Evolutionary conservation across 2,113 vertebrate species (phyloP).

Genomic region (Trichomycterus rosablanca): DNA sequence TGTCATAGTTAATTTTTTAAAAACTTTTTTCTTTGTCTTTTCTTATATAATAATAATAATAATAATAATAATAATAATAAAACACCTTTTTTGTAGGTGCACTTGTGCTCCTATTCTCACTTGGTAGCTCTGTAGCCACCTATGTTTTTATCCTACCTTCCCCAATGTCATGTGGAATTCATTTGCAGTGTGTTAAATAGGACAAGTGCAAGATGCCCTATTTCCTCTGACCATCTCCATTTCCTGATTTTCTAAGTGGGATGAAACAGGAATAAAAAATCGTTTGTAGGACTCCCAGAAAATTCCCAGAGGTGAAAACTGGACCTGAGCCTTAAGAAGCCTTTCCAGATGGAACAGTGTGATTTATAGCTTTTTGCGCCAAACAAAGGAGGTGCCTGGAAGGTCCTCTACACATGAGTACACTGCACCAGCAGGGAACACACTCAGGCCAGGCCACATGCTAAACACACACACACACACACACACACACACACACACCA

Average conservation of each 20-base stretch:
- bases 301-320: slow-evolving; percentile 53
- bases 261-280: slow-evolving; percentile 51
- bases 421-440: slow-evolving; percentile 61
- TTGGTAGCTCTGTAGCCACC: too few relatives aligned
- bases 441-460: slow-evolving; percentile 8
- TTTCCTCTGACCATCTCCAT: slow-evolving; percentile 58
- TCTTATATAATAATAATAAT: too few relatives aligned
- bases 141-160: not conserved
- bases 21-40: too few relatives aligned
- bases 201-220: slow-evolving; percentile 61
- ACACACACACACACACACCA: slow-evolving; percentile 15
- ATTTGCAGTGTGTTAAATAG: slow-evolving; percentile 53
- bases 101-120: too few relatives aligned
- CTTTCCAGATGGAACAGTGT: slow-evolving; percentile 54
- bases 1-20: too few relatives aligned
- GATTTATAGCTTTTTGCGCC: slow-evolving; percentile 67
- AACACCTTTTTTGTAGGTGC: slow-evolving; percentile 1
- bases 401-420: slow-evolving; percentile 59
- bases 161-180: slow-evolving; percentile 2
- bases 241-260: slow-evolving; percentile 46
- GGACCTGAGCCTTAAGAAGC: slow-evolving; percentile 59
- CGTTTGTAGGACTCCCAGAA: slow-evolving; percentile 58
- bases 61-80: too few relatives aligned
- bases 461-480: slow-evolving; percentile 4
- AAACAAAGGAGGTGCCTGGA: slow-evolving; percentile 61